Evolutionary conservation across 2,797 vertebrate species (phyloP).

Genomic region (Pseudomugil tenellus): DNA sequence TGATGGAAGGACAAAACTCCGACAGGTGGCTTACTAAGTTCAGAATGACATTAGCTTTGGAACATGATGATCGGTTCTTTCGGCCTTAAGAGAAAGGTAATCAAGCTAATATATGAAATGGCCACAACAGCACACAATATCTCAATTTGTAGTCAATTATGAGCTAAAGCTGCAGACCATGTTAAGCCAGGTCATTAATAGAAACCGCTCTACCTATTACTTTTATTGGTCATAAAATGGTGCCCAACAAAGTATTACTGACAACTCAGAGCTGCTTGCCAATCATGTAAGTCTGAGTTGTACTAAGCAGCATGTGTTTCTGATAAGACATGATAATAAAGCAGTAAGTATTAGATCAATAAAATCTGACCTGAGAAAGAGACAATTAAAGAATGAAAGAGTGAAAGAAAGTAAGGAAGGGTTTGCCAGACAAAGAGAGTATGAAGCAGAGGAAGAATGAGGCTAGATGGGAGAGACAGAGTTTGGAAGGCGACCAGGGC

Average conservation of each 20-base stretch:
- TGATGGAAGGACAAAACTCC: too few relatives aligned
- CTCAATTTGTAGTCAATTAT: background rate
- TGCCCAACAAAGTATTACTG: conserved; percentile 4
- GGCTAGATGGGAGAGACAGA: conserved; percentile 32
- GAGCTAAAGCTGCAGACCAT: background rate
- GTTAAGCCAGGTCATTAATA: background rate
- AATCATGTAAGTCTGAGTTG: background rate
- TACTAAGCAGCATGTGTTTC: background rate
- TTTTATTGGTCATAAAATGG: conserved; percentile 4
- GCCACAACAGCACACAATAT: background rate
- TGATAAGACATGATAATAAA: background rate
- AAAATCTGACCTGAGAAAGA: conserved; percentile 28
- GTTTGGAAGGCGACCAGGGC: conserved; percentile 33
- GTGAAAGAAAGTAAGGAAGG: background rate
- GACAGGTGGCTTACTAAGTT: too few relatives aligned
- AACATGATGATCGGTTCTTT: too few relatives aligned
- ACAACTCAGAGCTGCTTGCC: background rate
- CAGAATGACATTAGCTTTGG: too few relatives aligned
- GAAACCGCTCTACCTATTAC: background rate
- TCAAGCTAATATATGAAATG: too few relatives aligned
- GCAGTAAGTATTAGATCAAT: background rate
- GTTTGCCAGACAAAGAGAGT: conserved; percentile 11
- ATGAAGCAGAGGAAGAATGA: conserved; percentile 15
- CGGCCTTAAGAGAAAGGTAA: too few relatives aligned
- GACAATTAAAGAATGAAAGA: conserved; percentile 10